These are phyloP conservation scores for Artibeus jamaicensis DNA, from an alignment of 2,797 vertebrate species.

Conservation along the genomic window DNA sequence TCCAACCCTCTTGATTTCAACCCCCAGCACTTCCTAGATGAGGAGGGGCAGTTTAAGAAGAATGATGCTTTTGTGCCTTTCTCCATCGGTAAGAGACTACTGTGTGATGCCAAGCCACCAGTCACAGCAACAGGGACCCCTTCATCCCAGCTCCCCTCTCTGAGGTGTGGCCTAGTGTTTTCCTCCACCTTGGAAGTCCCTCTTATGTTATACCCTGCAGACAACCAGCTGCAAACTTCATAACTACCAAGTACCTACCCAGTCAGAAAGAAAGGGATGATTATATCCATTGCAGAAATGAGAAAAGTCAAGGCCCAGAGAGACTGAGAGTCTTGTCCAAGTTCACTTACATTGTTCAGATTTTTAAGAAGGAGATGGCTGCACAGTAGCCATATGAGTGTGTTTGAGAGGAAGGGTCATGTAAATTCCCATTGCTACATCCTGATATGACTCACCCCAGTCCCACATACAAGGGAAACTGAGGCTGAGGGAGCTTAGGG, in stretches of 20 bases:
- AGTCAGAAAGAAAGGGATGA: background rate
- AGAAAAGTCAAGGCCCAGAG: background rate
- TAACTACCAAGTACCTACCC: too few relatives aligned
- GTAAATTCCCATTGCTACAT: background rate
- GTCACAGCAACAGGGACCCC: background rate
- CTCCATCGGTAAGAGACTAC: slow-evolving; percentile 75
- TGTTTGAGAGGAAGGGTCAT: too few relatives aligned
- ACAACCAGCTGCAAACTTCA: too few relatives aligned
- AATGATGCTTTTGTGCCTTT: slow-evolving; percentile 81
- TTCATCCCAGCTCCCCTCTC: background rate
- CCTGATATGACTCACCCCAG: background rate
- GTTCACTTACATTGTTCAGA: background rate
- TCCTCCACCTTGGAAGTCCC: background rate
- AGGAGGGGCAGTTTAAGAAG: slow-evolving; percentile 79
- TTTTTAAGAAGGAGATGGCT: background rate
- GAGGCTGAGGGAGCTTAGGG: background rate
- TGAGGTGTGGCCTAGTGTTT: background rate
- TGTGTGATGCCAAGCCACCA: background rate
- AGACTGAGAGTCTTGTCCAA: background rate
- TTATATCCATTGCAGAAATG: background rate
- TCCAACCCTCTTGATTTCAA: slow-evolving; percentile 77
- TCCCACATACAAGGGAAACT: background rate
- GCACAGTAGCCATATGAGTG: background rate
- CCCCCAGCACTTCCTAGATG: slow-evolving; percentile 82
- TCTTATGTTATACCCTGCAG: too few relatives aligned